These are phyloP conservation scores for Encarsia formosa DNA, from an alignment of 2,888 invertebrate genomes.

Conservation along the genomic window DNA sequence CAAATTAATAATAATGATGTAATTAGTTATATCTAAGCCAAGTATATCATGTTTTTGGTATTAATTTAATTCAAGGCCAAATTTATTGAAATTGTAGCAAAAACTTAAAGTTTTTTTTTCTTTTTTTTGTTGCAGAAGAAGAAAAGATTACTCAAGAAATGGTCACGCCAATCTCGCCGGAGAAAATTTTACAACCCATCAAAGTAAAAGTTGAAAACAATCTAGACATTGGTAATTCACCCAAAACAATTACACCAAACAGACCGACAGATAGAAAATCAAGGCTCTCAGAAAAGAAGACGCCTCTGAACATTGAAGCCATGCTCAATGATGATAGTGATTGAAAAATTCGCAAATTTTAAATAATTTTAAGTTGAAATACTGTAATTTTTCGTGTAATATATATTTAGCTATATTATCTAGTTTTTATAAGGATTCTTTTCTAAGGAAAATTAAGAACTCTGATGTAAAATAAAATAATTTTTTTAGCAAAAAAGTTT, in stretches of 20 bases:
- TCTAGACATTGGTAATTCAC: constrained; percentile 13
- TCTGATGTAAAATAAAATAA: too few species aligned
- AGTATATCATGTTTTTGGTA: too few species aligned
- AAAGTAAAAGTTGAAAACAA: constrained; percentile 25
- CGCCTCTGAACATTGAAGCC: constrained; percentile 35
- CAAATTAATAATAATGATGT: background rate
- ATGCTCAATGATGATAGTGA: constrained; percentile 38
- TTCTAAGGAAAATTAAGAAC: too few species aligned
- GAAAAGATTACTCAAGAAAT: constrained; percentile 10
- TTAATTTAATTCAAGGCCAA: too few species aligned
- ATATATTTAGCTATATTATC: too few species aligned
- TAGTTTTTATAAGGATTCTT: too few species aligned
- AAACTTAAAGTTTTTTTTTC: constrained; percentile 1
- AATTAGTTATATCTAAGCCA: too few species aligned
- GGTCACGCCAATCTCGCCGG: constrained; percentile 16
- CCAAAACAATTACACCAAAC: constrained; percentile 9
- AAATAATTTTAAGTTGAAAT: too few species aligned
- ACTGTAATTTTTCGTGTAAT: too few species aligned
- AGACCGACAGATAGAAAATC: constrained; percentile 20
- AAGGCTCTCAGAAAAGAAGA: constrained; percentile 17
- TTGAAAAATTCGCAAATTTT: constrained; percentile 6
- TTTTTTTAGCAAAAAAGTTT: too few species aligned
- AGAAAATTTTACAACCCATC: constrained; percentile 20
- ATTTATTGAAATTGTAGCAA: too few species aligned
- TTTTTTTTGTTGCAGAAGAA: constrained; percentile 6